Base-by-base conservation (phyloP, 2,888 invertebrate genomes). In the Noctua fimbriata region DNA sequence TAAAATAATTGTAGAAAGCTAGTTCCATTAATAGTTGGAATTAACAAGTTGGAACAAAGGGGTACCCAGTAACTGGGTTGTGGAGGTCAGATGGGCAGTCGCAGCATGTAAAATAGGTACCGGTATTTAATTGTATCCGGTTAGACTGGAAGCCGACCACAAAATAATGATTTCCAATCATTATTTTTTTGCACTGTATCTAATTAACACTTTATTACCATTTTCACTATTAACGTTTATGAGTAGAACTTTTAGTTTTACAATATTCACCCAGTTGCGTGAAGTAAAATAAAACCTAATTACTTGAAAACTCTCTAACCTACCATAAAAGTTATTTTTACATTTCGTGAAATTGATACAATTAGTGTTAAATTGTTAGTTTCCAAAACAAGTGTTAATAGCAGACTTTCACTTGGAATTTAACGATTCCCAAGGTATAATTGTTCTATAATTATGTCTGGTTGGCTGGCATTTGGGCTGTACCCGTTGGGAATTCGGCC, bases 371-470 rank as follows among this genome's bases (percentile, higher is more conserved):
- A 74, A 80, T 85, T 85, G 74, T 71, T 74, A 71, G 73, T 85
- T 85, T 36, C 58, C 63, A 75, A 83, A 82, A 81, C 49, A 85
- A 76, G 71, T 69, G 71, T 36, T 85, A 74, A 49, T 75, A 49
- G 65, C 71, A n/a, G 36, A 66, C 82, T 81, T 83, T 83, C 82
- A 73, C 72, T 81, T 47, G 7, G 52, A 72, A 69, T 18, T 71
- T 75, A 28, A 83, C 52, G 16, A 60, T 69, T 81, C 49, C 28
- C 28, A 81, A 65, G 72, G 66, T 83, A 52, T 85, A 85, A 83
- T 83, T 81, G 81, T 85, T 71, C 16, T 41, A 60, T 79, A 82
- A 83, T 83, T 83, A 85, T 72, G 28, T 72, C 75, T 83, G 85
- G 82, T 85, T 83, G 75, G 81, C 58, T 85, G 70, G 36, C 44